Conservation (phyloP, 2,113 vertebrate genomes). For the Phrynosoma platyrhinos region DNA sequence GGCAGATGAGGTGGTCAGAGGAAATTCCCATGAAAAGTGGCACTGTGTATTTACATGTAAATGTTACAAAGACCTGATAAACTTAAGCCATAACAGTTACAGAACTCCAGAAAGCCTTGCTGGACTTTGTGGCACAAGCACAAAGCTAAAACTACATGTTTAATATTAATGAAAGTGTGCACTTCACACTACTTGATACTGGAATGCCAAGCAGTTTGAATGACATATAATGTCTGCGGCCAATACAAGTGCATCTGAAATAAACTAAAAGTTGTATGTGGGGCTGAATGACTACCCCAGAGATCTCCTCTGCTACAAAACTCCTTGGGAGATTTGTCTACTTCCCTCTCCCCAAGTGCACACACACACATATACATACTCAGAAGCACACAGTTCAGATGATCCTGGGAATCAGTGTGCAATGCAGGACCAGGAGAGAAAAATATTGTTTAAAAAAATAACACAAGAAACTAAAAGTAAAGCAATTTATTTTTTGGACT, state of each 20-base stretch:
- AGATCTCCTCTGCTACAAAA: background rate
- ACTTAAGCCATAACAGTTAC: background rate
- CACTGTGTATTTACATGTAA: background rate
- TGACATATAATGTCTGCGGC: background rate
- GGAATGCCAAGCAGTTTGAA: no score
- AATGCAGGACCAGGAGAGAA: no score
- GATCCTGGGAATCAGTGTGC: no score
- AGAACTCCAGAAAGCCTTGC: background rate
- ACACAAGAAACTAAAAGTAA: no score
- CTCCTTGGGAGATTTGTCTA: no score
- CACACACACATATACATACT: no score
- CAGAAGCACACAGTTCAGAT: no score
- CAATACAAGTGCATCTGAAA: background rate
- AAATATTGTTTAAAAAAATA: no score
- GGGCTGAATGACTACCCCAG: background rate
- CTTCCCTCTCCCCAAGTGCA: no score
- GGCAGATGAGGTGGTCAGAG: slow-evolving; percentile 22
- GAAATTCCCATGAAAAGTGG: background rate
- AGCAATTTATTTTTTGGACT: background rate
- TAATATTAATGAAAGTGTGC: slow-evolving; percentile 8
- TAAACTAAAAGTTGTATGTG: background rate
- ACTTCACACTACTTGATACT: background rate
- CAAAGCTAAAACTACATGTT: slow-evolving; percentile 19
- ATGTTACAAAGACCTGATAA: background rate
- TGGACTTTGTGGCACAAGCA: background rate